Percentiles rank a stretch among this genome's conserved stretches.
These are phyloP conservation scores for Dipodomys stephensi DNA, from an alignment of 2,113 vertebrate species.

Conservation along the genomic window DNA sequence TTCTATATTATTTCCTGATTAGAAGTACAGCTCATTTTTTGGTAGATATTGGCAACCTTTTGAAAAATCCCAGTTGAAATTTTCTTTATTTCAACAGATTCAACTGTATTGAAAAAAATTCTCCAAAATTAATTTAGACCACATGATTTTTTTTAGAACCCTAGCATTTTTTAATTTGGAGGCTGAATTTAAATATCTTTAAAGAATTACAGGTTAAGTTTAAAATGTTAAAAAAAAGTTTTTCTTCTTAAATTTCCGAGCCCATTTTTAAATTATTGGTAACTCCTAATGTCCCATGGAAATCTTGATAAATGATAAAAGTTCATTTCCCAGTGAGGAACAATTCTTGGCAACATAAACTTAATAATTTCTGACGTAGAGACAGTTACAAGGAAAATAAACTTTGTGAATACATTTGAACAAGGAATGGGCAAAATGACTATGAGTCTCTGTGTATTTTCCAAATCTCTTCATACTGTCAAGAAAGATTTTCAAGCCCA, in stretches of 20 bases:
- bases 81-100: constrained; percentile 52
- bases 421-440: background rate
- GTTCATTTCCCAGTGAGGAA: background rate
- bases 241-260: background rate
- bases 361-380: background rate
- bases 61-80: constrained; percentile 12
- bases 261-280: constrained; percentile 22
- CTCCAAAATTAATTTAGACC: background rate
- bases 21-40: background rate
- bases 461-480: constrained; percentile 26
- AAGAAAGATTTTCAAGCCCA: background rate
- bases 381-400: background rate
- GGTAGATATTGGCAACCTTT: constrained; percentile 35
- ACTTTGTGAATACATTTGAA: background rate
- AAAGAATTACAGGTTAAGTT: constrained; percentile 29
- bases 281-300: background rate
- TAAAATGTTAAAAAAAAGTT: constrained; percentile 9
- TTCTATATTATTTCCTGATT: constrained; percentile 14
- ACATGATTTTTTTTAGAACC: background rate
- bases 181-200: background rate
- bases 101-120: constrained; percentile 34
- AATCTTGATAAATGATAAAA: constrained; percentile 11
- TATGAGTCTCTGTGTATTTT: background rate
- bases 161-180: constrained; percentile 32
- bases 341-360: background rate